Base-by-base conservation (phyloP, 2,888 invertebrate species). In the Drosophila hamatofila region DNA sequence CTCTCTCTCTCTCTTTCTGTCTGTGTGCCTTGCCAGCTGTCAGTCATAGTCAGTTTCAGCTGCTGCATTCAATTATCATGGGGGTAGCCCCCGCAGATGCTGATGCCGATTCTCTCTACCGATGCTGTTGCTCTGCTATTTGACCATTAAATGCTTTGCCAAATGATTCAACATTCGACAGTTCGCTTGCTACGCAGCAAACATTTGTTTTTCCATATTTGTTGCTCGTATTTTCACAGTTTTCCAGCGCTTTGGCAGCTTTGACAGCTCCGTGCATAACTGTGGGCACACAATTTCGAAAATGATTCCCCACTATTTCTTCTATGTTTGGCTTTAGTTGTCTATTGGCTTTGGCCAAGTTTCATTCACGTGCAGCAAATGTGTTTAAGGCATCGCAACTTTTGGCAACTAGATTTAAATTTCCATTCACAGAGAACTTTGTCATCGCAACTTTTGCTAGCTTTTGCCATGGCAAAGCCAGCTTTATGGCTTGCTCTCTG, bases 81-180 rank as follows among this genome's bases (percentile, higher is more conserved):
- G 70, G n/a, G 25, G 3, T 7, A 2, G n/a, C 14, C 25, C 14
- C 25, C 2, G 51, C 52, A 33, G 59, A 39, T 41, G 58, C 37
- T 4, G 42, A 9, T 21, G 39, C 30, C 21, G 46, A 8, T 41
- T 48, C 55, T n/a, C n/a, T n/a, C n/a, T n/a, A n/a, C n/a, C 37
- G 27, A 16, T 57, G 48, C 14, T 42, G 49, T 55, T 46, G 33
- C 21, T 57, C 21, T 8, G 51, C 16, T 83, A 69, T 87, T 80
- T 72, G 79, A 79, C 88, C 85, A 87, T 84, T 87, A 85, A 87
- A 81, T 64, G 84, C 78, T 81, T 70, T 82, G 80, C 55, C 72
- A 69, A 78, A 79, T 80, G 78, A 70, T 71, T 72, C 69, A 75
- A 67, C 66, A 80, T 78, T 80, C 80, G 44, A 80, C 79, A 80